Conservation (phyloP, 2,888 invertebrate species). For the Balanococcus diminutus region DNA sequence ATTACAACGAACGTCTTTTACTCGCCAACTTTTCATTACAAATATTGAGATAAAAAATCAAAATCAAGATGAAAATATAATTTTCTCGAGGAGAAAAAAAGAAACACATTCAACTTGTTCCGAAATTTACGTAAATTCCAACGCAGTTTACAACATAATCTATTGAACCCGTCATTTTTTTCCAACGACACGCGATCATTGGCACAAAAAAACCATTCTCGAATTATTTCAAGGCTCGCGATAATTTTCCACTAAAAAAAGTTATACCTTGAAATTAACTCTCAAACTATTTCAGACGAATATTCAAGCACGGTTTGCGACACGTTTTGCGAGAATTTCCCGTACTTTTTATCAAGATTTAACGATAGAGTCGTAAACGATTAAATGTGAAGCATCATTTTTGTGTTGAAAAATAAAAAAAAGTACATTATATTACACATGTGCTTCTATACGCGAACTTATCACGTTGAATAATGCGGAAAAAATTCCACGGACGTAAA, state of each 20-base stretch:
- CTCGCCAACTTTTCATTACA: too few species aligned
- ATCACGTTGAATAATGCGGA: not conserved
- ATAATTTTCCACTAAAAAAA: not conserved
- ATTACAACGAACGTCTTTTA: too few species aligned
- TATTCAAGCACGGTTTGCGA: not conserved
- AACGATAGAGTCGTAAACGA: too few species aligned
- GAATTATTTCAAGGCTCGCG: not conserved
- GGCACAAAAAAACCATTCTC: not conserved
- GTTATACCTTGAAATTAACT: not conserved
- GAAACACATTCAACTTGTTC: not conserved
- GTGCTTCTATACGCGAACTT: not conserved
- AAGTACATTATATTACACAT: too few species aligned
- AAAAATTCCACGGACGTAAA: not conserved
- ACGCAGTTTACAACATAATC: not conserved
- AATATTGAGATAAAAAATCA: too few species aligned
- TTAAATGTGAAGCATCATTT: not conserved
- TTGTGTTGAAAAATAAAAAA: not conserved
- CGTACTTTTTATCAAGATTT: not conserved
- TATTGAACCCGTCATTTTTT: not conserved
- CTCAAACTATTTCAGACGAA: not conserved
- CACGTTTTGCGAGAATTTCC: not conserved
- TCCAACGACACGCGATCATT: not conserved
- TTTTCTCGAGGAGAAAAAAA: not conserved
- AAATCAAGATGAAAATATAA: too few species aligned
- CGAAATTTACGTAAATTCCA: not conserved